Evolutionary conservation across 1,140 invertebrate genomes (phyloP).

Genomic region (Vanessa atalanta): DNA sequence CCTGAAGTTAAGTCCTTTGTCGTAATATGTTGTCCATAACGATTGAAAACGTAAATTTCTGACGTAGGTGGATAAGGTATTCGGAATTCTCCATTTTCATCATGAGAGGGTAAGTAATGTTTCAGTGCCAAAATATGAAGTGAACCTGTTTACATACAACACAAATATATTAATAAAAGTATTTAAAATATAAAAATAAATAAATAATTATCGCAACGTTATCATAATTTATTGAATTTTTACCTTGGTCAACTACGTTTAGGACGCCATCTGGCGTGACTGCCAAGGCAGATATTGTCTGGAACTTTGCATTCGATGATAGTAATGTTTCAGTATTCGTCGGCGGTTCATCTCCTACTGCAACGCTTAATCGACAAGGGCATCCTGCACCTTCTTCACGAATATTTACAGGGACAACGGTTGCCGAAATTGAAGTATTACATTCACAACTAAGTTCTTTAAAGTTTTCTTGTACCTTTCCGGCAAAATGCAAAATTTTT

Average conservation of each 20-base stretch:
- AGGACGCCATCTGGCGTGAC: constrained; percentile 96
- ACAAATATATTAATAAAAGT: background rate
- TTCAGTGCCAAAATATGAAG: constrained; percentile 94
- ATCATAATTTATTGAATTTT: background rate
- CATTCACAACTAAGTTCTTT: constrained; percentile 82
- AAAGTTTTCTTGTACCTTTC: constrained; percentile 85
- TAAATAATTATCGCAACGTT: no score
- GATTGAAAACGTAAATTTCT: constrained; percentile 96
- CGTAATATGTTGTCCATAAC: constrained; percentile 96
- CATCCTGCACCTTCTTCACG: constrained; percentile 79
- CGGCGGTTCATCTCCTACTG: constrained; percentile 83
- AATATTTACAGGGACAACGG: constrained; percentile 72
- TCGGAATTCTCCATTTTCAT: constrained; percentile 95
- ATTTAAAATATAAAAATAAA: background rate
- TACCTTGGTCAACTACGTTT: constrained; percentile 96
- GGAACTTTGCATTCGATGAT: constrained; percentile 94
- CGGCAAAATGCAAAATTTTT: constrained; percentile 91
- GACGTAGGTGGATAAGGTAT: constrained; percentile 94
- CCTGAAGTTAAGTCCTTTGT: constrained; percentile 96
- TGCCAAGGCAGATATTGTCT: constrained; percentile 94
- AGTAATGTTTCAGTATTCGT: constrained; percentile 91
- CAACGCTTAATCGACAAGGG: constrained; percentile 79
- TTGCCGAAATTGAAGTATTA: constrained; percentile 81
- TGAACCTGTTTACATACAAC: constrained; percentile 80
- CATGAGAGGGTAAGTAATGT: constrained; percentile 93